Base-by-base conservation (phyloP, 2,888 invertebrate species). In the Acleris laterana region DNA sequence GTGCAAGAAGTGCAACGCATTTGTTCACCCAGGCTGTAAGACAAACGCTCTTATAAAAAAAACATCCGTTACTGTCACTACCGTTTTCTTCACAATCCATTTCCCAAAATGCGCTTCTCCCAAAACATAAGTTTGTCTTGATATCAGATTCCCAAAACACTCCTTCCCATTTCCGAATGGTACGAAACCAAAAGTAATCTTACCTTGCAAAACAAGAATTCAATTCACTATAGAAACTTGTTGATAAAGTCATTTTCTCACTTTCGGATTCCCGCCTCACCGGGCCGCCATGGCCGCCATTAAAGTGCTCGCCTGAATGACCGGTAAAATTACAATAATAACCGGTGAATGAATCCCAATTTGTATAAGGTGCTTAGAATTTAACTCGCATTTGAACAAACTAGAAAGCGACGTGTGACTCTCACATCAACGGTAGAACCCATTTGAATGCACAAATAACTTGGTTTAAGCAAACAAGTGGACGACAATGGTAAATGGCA, bases 391-490 rank as follows among this genome's bases (percentile, higher is more conserved):
- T 51, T 44, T 38, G 68, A 63, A 63, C 67, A 69, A 70, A 69
- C 67, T 71, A 70, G 72, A 72, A 72, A 74, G 72, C 72, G 66
- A 60, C 67, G 57, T 70, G 56, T 25, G n/a, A 44, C 49, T 68
- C 58, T 68, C 63, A 63, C 68, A 55, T 53, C 52, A 32, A 59
- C 38, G 55, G n/a, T 28, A 68, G 69, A 72, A 70, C 71, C 70
- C 69, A 74, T 74, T 73, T 72, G 74, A 77, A 77, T 72, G 72
- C 67, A 70, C 71, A 74, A 74, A 70, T 69, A 70, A 62, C 67
- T 48, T 60, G 55, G 48, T 46, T 57, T 49, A 13, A 70, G 52
- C 50, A 56, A 61, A 70, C 68, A 70, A 38, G 62, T 68, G 65
- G 50, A 64, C 68, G 59, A 76, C 72, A 75, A 75, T 75, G 56